A percentile compares a stretch with the other conserved stretches of the same genome.
These are phyloP conservation scores for Nyctibius bracteatus DNA, from an alignment of 2,113 vertebrate species.

Conservation along the genomic window DNA sequence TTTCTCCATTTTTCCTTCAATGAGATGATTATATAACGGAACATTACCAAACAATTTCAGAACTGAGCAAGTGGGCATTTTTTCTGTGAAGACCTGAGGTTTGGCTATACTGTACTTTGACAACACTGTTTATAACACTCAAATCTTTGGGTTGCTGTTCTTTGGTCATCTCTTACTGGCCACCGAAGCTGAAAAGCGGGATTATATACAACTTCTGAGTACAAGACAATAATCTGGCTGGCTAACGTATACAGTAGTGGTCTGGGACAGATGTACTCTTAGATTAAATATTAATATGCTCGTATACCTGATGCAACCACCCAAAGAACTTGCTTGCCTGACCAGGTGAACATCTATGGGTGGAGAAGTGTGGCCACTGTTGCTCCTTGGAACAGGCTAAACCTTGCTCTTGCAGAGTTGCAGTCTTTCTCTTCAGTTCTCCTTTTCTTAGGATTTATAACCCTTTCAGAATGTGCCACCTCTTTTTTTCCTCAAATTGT, in stretches of 20 bases:
- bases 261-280: background rate
- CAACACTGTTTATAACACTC: background rate
- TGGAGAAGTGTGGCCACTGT: background rate
- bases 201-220: background rate
- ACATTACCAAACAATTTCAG: background rate
- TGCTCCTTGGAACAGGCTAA: background rate
- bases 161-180: background rate
- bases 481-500: background rate
- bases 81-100: background rate
- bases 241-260: background rate
- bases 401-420: background rate
- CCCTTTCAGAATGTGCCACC: background rate
- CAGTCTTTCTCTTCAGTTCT: background rate
- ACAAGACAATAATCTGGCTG: background rate
- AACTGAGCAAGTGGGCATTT: background rate
- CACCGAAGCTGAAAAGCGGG: background rate
- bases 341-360: background rate
- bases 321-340: background rate
- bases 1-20: slow-evolving; percentile 30
- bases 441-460: background rate
- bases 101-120: background rate
- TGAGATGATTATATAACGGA: background rate
- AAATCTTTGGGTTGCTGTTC: background rate
- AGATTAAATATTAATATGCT: background rate
- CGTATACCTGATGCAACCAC: background rate